Evolutionary conservation across 2,113 vertebrate genomes (phyloP), one percentile per base, ranked within the genome.

Genomic region (Gallinago undulata): DNA sequence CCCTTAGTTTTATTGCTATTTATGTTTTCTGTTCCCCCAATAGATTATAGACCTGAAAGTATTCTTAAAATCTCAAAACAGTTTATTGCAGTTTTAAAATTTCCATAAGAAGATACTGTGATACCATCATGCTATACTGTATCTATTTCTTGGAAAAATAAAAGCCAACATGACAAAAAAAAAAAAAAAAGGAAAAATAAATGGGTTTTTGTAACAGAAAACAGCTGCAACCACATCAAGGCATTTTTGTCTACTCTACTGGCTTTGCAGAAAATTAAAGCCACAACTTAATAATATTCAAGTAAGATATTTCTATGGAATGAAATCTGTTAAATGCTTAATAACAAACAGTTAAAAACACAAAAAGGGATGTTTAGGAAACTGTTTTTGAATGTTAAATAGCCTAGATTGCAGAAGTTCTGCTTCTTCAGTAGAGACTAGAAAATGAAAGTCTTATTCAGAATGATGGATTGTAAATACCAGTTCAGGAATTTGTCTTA

Each of bases 171-270:
- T 81, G 76, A 76, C 28, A 3, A 21, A 68, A 95, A 84, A 95
- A 21, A 68, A 95, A 84, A 95, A 84, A 23, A 39, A 60, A 60
- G 43, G 43, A 63, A 74, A 84, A 73, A 57, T 6, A 67, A 66
- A 31, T 31, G 59, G 28, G 25, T 0, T 59, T 97, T 94, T 81
- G 28, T 96, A 97, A 97, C 76, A 97, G 70, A 96, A 96, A 97
- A 77, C 95, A 94, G 94, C 89, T 95, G 96, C 91, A 94, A 86
- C 96, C 96, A 97, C 97, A 97, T 94, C 96, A 96, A 97, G 97
- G 94, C 95, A 96, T 97, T 96, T 93, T 97, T 95, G 82, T 91
- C 91, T 92, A 35, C 69, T 87, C 72, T 67, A 7, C 45, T 94
- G 92, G 89, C 85, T 97, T 94, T 92, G 77, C 95, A 93, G 84